Percentiles rank a stretch among this genome's conserved stretches.
phyloP scores from a whole-genome alignment of 2,797 vertebrate species.

The Artibeus jamaicensis region DNA sequence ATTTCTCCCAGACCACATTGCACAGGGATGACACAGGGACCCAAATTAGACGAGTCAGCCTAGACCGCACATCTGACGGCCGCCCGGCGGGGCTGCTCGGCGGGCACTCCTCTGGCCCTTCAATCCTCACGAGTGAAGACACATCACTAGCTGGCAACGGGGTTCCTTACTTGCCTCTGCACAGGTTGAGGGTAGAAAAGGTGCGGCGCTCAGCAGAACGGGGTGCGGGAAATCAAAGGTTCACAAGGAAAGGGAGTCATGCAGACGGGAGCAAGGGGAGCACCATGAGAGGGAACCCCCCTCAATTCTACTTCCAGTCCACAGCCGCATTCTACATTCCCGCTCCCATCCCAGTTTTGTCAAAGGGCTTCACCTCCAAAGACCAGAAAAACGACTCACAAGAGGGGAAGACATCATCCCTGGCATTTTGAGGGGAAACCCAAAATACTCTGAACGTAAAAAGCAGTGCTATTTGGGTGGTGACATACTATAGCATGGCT shows the following conservation, averaged over 20 bases:
- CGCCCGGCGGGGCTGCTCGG: no score
- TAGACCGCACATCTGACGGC: neutral
- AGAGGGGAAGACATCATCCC: neutral
- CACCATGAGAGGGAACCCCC: neutral
- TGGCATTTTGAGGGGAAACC: neutral
- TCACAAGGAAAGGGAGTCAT: neutral
- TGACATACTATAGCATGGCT: neutral
- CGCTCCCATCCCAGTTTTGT: neutral
- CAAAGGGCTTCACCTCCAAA: neutral
- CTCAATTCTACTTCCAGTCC: neutral
- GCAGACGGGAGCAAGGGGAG: neutral
- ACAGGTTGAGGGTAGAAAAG: neutral
- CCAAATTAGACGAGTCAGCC: slow-evolving; percentile 6
- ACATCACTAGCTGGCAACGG: neutral
- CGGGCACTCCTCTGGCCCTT: neutral
- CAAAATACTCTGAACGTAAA: neutral
- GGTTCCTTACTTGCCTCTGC: neutral
- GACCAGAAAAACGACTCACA: neutral
- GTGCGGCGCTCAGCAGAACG: rapidly evolving
- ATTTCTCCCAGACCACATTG: slow-evolving; percentile 51
- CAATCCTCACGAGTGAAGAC: neutral
- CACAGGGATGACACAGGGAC: slow-evolving; percentile 36
- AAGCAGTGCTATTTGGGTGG: neutral
- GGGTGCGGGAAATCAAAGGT: neutral
- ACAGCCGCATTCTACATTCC: neutral